A percentile compares a stretch with the other conserved stretches of the same genome.
Conservation (phyloP, 2,888 invertebrate species). For the Gymnoscelis rufifasciata region DNA sequence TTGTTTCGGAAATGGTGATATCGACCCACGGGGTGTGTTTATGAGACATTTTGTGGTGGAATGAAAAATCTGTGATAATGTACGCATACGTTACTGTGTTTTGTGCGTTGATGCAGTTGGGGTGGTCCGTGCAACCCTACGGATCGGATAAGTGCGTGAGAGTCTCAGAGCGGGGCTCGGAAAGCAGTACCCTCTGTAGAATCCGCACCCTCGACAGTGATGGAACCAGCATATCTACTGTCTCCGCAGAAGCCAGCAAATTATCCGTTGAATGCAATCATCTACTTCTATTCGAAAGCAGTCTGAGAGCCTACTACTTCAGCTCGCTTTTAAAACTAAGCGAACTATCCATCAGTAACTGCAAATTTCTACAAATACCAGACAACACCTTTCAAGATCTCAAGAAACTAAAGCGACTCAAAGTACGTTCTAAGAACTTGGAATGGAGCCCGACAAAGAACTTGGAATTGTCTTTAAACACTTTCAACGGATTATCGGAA, state of each 20-base stretch:
- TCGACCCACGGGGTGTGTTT: slow-evolving; percentile 78
- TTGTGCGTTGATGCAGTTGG: slow-evolving; percentile 77
- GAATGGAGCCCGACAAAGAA: slow-evolving; percentile 88
- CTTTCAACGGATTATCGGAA: slow-evolving; percentile 88
- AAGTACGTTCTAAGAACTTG: slow-evolving; percentile 87
- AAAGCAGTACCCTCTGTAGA: slow-evolving; percentile 82
- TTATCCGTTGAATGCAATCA: slow-evolving; percentile 88
- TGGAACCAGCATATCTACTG: slow-evolving; percentile 81
- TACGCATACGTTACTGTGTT: slow-evolving; percentile 63
- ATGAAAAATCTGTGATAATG: slow-evolving; percentile 78
- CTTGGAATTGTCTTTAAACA: slow-evolving; percentile 84
- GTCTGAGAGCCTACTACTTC: slow-evolving; percentile 84
- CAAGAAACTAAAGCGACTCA: slow-evolving; percentile 86
- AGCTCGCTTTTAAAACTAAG: slow-evolving; percentile 85
- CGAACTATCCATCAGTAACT: slow-evolving; percentile 86
- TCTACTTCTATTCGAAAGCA: slow-evolving; percentile 88
- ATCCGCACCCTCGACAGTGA: slow-evolving; percentile 85
- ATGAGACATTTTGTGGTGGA: slow-evolving; percentile 75
- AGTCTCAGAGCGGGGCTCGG: slow-evolving; percentile 64
- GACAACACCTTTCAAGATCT: slow-evolving; percentile 89
- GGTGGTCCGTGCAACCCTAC: slow-evolving; percentile 75
- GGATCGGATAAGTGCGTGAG: slow-evolving; percentile 73
- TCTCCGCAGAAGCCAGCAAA: slow-evolving; percentile 83
- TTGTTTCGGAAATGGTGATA: slow-evolving; percentile 79
- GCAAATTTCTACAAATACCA: slow-evolving; percentile 88